A percentile compares a stretch with the other conserved stretches of the same genome.
phyloP scores from a whole-genome alignment of 2,797 vertebrate genomes.

The Eulemur rubriventer region DNA sequence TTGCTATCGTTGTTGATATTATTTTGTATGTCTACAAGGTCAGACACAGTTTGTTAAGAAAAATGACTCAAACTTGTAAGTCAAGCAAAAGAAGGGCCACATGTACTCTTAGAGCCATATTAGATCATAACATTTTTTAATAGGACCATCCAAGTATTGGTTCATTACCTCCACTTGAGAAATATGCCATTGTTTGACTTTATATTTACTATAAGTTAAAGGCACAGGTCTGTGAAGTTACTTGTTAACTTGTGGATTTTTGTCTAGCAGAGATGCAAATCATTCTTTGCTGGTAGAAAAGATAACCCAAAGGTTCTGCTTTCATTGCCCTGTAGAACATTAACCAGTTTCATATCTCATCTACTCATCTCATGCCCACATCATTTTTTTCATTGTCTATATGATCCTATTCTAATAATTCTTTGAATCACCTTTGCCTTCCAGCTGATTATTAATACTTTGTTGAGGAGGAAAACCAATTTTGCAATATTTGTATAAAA shows the following conservation, averaged over 20 bases:
- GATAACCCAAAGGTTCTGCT: not conserved
- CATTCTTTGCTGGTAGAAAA: not conserved
- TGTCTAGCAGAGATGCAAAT: not conserved
- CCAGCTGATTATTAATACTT: not conserved
- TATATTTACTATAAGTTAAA: not conserved
- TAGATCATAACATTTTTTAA: not conserved
- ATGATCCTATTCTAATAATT: not conserved
- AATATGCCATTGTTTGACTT: not conserved
- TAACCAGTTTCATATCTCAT: not conserved
- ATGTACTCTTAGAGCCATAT: accelerated
- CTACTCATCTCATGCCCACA: too few relatives aligned
- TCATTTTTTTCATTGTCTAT: not conserved
- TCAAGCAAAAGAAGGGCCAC: not conserved
- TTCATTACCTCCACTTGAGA: not conserved
- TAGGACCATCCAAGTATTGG: not conserved
- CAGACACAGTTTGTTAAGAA: not conserved
- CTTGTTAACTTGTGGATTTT: not conserved
- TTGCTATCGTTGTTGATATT: not conserved
- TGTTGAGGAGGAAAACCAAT: not conserved
- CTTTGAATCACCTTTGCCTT: not conserved
- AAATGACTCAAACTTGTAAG: not conserved
- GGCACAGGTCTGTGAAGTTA: not conserved
- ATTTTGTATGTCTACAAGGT: not conserved
- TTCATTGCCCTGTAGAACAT: not conserved
- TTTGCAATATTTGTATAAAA: not conserved